Conservation (phyloP, 2,888 invertebrate genomes). For the Ligdia adustata region DNA sequence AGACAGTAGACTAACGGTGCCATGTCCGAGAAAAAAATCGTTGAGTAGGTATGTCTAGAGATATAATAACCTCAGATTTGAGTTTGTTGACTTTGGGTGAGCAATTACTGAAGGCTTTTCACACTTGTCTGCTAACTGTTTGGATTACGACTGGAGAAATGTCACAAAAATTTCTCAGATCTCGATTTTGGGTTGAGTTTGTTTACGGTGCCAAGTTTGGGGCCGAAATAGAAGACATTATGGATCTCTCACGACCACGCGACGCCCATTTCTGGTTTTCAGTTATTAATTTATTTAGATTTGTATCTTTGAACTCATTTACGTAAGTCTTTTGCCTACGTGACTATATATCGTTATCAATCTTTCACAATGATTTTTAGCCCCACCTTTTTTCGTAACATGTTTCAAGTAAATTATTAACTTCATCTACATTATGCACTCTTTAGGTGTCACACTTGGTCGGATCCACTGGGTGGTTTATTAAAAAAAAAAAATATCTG, state of each 20-base stretch:
- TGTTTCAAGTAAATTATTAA: no score
- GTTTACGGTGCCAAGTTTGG: constrained; percentile 38
- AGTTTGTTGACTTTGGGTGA: constrained; percentile 54
- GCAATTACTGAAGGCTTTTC: constrained; percentile 76
- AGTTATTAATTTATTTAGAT: constrained; percentile 1
- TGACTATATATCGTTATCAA: no score
- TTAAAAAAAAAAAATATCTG: no score
- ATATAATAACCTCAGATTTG: no score
- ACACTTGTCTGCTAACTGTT: constrained; percentile 72
- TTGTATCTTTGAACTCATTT: neutral
- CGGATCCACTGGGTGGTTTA: no score
- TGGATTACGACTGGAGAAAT: constrained; percentile 62
- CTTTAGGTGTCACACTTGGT: no score
- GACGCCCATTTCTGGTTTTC: constrained; percentile 2
- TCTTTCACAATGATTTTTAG: no score
- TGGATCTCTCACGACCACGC: constrained; percentile 13
- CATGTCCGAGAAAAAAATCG: constrained; percentile 5
- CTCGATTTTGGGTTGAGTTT: constrained; percentile 33
- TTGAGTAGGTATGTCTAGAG: no score
- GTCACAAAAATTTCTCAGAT: constrained; percentile 59
- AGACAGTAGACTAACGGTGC: constrained; percentile 20
- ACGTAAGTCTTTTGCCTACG: constrained; percentile 3
- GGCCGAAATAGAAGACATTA: constrained; percentile 41
- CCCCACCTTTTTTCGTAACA: no score
- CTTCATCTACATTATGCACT: no score